These are phyloP conservation scores for Ectemnius cavifrons DNA, from an alignment of 2,888 invertebrate species.

Conservation along the genomic window DNA sequence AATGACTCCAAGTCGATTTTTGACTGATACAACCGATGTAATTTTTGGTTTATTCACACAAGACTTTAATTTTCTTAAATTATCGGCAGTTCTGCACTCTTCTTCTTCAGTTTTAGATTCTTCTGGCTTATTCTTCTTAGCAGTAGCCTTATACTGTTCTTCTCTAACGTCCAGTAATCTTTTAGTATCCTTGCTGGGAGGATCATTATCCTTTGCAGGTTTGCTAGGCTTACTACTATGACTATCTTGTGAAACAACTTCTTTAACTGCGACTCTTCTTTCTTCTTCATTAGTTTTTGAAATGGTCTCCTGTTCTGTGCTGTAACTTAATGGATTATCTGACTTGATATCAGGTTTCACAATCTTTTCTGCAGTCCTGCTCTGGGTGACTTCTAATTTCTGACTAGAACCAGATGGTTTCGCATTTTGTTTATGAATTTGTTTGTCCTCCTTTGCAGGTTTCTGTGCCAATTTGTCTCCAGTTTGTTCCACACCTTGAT, in stretches of 20 bases:
- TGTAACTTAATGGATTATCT: background rate
- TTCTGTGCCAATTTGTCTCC: conserved; percentile 51
- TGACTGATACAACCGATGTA: conserved; percentile 74
- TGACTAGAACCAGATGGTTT: conserved; percentile 41
- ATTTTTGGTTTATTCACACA: conserved; percentile 72
- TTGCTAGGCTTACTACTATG: conserved; percentile 22
- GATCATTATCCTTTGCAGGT: conserved; percentile 29
- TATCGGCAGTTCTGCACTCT: conserved; percentile 70
- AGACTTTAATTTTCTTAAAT: conserved; percentile 64
- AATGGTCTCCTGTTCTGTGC: conserved; percentile 12
- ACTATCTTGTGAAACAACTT: conserved; percentile 18
- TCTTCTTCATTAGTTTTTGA: conserved; percentile 21
- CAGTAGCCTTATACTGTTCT: conserved; percentile 69
- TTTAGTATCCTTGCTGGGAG: conserved; percentile 38
- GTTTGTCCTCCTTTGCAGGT: conserved; percentile 49
- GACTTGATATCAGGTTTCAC: conserved; percentile 33
- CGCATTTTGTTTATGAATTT: conserved; percentile 29
- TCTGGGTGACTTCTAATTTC: conserved; percentile 29
- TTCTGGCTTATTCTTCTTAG: conserved; percentile 66
- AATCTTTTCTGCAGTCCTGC: conserved; percentile 34
- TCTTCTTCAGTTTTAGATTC: conserved; percentile 55
- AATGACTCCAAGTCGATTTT: conserved; percentile 66
- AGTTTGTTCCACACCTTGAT: conserved; percentile 42
- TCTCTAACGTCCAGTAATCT: conserved; percentile 45
- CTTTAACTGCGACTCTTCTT: conserved; percentile 24